These are phyloP conservation scores for Cheumatopsyche charites DNA, from an alignment of 1,140 invertebrate species.

Conservation along the genomic window DNA sequence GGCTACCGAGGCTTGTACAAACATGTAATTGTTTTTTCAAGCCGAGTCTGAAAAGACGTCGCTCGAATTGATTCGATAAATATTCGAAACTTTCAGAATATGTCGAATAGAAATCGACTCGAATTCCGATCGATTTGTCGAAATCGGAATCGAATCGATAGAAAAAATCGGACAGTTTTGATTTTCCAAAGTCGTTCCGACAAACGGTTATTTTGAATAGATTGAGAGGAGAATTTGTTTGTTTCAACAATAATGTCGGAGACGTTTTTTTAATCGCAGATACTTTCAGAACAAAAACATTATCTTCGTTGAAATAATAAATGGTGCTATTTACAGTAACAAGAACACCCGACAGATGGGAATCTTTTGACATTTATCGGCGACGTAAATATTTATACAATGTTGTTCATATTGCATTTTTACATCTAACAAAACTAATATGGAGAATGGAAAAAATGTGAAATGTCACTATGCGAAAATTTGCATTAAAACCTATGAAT, in stretches of 20 bases:
- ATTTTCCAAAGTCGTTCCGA: too few species aligned
- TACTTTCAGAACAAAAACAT: too few species aligned
- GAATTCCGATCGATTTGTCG: too few species aligned
- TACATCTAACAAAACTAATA: background rate
- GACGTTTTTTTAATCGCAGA: background rate
- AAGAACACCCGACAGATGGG: slow-evolving; percentile 15
- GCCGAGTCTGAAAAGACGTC: too few species aligned
- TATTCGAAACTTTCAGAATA: background rate
- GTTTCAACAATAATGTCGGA: background rate
- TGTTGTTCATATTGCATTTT: background rate
- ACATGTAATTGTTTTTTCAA: too few species aligned
- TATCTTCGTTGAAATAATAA: background rate
- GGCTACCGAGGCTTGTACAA: too few species aligned
- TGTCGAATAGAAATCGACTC: too few species aligned
- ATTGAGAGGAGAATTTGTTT: too few species aligned
- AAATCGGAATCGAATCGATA: too few species aligned
- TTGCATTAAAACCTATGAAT: background rate
- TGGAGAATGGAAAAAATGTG: background rate
- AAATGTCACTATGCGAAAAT: background rate
- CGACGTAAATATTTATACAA: slow-evolving; percentile 18
- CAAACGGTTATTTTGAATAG: background rate
- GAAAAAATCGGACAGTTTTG: too few species aligned
- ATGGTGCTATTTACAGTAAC: slow-evolving; percentile 19
- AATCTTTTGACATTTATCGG: slow-evolving; percentile 31
- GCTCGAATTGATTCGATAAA: background rate